Conservation (phyloP, 2,113 vertebrate species). For the Petromus typicus region DNA sequence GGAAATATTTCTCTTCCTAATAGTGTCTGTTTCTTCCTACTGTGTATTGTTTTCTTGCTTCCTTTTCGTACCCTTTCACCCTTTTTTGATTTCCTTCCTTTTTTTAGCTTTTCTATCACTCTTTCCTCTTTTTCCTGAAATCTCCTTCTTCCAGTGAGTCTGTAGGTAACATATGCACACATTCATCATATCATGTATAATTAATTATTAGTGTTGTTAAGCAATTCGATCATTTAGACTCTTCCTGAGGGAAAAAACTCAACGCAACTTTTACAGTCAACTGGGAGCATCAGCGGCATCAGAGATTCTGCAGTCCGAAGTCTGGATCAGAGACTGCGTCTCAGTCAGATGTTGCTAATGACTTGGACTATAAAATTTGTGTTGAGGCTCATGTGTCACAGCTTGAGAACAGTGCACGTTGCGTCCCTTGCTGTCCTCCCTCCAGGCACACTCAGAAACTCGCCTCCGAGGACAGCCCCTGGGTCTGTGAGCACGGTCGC, state of each 20-base stretch:
- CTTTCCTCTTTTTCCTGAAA: background rate
- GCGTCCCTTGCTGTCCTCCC: background rate
- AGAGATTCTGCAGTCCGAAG: background rate
- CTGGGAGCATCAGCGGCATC: background rate
- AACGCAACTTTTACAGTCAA: background rate
- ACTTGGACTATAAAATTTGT: background rate
- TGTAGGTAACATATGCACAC: background rate
- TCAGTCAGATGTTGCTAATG: background rate
- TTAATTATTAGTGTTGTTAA: background rate
- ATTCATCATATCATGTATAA: background rate
- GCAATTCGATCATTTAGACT: background rate
- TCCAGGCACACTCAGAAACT: background rate
- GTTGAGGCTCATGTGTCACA: background rate
- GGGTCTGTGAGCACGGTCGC: background rate
- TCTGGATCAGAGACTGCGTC: background rate
- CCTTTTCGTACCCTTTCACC: background rate
- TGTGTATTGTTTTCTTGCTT: background rate
- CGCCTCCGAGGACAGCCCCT: background rate
- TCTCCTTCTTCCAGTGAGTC: background rate
- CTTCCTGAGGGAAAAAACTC: background rate
- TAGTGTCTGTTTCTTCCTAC: background rate
- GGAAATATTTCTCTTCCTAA: background rate
- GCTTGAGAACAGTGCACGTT: background rate
- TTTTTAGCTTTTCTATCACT: background rate
- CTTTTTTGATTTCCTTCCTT: background rate